A percentile compares a stretch with the other conserved stretches of the same genome.
phyloP scores from a whole-genome alignment of 2,113 vertebrate species.

The Paramormyrops kingsleyae region DNA sequence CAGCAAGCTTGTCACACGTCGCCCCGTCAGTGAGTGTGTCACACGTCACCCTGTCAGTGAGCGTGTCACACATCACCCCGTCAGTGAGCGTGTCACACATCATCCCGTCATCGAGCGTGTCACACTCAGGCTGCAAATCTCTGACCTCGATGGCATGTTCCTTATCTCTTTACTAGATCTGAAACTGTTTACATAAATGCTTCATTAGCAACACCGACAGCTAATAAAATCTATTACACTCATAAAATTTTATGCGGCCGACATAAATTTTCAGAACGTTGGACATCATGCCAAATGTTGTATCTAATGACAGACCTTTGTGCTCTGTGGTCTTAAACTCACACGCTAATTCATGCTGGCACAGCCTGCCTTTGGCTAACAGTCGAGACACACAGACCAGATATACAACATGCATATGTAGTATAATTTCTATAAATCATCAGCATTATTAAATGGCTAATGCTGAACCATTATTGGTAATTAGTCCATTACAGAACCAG shows the following conservation, averaged over 20 bases:
- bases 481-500: background rate
- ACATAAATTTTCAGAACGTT: background rate
- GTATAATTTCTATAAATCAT: background rate
- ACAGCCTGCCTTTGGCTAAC: background rate
- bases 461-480: background rate
- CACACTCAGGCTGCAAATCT: background rate
- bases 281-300: background rate
- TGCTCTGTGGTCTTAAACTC: background rate
- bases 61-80: too few species aligned
- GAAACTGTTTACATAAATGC: background rate
- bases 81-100: too few species aligned
- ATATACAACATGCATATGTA: background rate
- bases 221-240: background rate
- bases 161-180: background rate
- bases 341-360: background rate
- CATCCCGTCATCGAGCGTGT: too few species aligned
- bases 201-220: background rate
- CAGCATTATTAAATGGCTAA: background rate
- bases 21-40: too few species aligned
- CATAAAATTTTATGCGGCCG: background rate
- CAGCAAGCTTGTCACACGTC: too few species aligned
- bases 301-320: background rate
- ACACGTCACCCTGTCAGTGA: too few species aligned
- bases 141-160: background rate
- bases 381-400: background rate